Evolutionary conservation across 2,797 vertebrate genomes (phyloP), one percentile per base, ranked within the genome.

Genomic region (Oreonectes daqikongensis): DNA sequence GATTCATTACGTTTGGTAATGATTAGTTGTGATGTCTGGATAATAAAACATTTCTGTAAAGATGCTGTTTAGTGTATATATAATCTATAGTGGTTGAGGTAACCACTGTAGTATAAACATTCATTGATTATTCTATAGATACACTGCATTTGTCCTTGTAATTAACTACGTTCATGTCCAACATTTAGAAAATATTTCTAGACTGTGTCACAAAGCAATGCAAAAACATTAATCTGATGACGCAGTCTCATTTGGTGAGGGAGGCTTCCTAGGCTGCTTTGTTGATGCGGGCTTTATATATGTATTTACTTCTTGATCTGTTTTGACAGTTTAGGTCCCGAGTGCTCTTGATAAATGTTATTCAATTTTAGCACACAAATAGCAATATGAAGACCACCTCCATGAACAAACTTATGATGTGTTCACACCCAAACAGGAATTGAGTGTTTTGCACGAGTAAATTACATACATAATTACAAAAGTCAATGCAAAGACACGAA

Each of bases 271-370:
- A 32, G 2, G 22, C 28, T 75, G 24, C 53, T 22, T 55, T 12
- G 12, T 48, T 60, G 28, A 60, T 76, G n/a, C n/a, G 40, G 73
- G 44, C 64, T 76, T 75, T 57, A 50, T n/a, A 55, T 66, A 24
- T 67, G 52, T 20, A 35, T 22, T 30, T 12, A 40, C 32, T 55
- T 44, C 17, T 30, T 15, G 40, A 24, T 55, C 18, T 42, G 63
- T 75, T 55, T 68, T 68, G 40, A 68, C 20, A 2, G 52, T 48
- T 75, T 68, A 44, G 8, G 9, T n/a, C 26, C 73, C 10, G 15
- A 67, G 48, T 42, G 18, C 38, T 67, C 67, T 67, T 18, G 38
- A 59, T 68, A 48, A 61, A 60, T 1, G 15, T 20, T 6, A 46
- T 50, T 28, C 24, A 7, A 22, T 59, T 20, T 61, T 35, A 61